Evolutionary conservation across 2,888 invertebrate species (phyloP).

Genomic region (Dynastes grantii): DNA sequence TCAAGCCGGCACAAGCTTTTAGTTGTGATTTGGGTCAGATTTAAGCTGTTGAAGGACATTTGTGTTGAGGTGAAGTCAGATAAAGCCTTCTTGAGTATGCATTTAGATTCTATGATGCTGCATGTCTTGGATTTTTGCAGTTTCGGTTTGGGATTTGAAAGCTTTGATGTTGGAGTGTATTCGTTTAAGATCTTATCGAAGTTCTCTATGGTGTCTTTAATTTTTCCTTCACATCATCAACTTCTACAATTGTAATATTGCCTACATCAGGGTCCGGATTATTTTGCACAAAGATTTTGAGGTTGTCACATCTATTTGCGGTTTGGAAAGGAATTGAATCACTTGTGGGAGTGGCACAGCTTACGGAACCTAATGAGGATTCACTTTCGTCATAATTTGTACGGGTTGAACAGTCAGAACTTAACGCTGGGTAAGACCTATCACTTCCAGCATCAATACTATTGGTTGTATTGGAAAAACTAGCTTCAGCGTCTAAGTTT

Average conservation of each 20-base stretch:
- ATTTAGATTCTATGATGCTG: slow-evolving; percentile 80
- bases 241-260: slow-evolving; percentile 71
- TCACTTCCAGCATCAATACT: background rate
- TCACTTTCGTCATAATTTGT: slow-evolving; percentile 28
- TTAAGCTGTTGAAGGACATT: slow-evolving; percentile 32
- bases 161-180: slow-evolving; percentile 67
- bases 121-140: slow-evolving; percentile 82
- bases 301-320: slow-evolving; percentile 26
- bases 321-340: background rate
- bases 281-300: slow-evolving; percentile 23
- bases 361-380: background rate
- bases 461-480: background rate
- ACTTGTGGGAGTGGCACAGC: slow-evolving; percentile 1
- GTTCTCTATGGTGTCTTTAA: slow-evolving; percentile 68
- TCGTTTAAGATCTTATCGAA: slow-evolving; percentile 74
- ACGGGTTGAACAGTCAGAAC: slow-evolving; percentile 14
- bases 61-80: slow-evolving; percentile 59
- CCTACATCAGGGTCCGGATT: slow-evolving; percentile 66
- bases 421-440: slow-evolving; percentile 12
- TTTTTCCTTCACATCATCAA: slow-evolving; percentile 49
- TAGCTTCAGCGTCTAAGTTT: slow-evolving; percentile 26
- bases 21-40: slow-evolving; percentile 62
- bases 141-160: slow-evolving; percentile 70
- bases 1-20: slow-evolving; percentile 76
- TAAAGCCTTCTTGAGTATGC: slow-evolving; percentile 75